Percentiles rank a stretch among this genome's conserved stretches.
Conservation (phyloP, 2,113 vertebrate genomes). For the Atherinomorus stipes region DNA sequence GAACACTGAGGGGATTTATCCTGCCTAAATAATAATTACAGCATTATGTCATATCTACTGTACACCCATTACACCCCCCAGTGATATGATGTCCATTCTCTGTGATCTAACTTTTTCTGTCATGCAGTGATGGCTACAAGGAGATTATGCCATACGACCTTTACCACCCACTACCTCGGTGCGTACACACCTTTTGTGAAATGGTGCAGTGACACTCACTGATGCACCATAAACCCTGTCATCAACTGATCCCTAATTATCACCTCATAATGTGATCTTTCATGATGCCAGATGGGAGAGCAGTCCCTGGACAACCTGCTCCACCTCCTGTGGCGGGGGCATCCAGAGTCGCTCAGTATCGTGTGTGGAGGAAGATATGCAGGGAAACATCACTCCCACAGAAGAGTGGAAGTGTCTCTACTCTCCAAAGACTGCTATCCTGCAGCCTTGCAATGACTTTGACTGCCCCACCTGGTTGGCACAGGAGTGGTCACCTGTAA, state of each 20-base stretch:
- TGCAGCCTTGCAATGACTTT: conserved; percentile 95
- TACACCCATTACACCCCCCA: neutral
- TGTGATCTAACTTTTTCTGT: too few species aligned
- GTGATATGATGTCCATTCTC: too few species aligned
- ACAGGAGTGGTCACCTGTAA: conserved; percentile 98
- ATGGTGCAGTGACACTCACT: neutral
- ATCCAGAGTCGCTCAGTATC: conserved; percentile 94
- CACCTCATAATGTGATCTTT: neutral
- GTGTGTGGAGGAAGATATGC: conserved; percentile 98
- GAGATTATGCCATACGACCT: conserved; percentile 99
- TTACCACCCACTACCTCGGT: conserved; percentile 98
- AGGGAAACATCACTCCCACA: conserved; percentile 89
- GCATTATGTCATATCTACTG: neutral
- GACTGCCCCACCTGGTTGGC: conserved; percentile 97
- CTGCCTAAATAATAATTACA: neutral
- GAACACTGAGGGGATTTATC: neutral
- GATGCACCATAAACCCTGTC: neutral
- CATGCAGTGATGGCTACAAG: conserved; percentile 98
- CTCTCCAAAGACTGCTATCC: conserved; percentile 88
- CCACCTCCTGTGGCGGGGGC: conserved; percentile 94
- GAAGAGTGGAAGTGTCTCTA: conserved; percentile 99
- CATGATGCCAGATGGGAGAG: conserved; percentile 90
- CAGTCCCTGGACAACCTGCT: conserved; percentile 97
- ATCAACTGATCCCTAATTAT: neutral
- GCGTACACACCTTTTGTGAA: conserved; percentile 67